Conservation (phyloP, 2,113 vertebrate species). For the Caranx ignobilis region DNA sequence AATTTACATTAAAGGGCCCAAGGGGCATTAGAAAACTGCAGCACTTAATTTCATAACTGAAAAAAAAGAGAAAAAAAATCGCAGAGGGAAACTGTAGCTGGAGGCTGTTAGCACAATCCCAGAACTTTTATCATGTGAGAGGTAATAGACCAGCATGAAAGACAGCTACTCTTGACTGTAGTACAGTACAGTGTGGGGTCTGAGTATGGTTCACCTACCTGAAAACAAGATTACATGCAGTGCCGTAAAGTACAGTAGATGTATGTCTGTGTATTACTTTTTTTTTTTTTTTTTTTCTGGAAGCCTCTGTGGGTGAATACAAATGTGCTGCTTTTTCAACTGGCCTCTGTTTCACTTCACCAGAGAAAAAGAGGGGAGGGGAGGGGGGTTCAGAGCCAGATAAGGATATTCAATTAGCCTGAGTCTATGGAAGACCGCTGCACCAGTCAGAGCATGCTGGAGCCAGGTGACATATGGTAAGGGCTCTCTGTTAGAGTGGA, state of each 20-base stretch:
- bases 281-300: conserved; percentile 1
- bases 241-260: conserved; percentile 24
- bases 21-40: conserved; percentile 68
- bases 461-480: conserved; percentile 56
- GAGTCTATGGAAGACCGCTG: conserved; percentile 40
- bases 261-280: background rate
- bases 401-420: conserved; percentile 78
- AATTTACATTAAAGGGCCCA: conserved; percentile 76
- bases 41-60: conserved; percentile 72
- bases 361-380: conserved; percentile 50
- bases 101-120: conserved; percentile 64
- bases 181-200: conserved; percentile 22
- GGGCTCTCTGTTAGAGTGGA: conserved; percentile 51
- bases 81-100: conserved; percentile 48
- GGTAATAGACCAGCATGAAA: conserved; percentile 33
- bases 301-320: conserved; percentile 46
- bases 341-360: conserved; percentile 59
- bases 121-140: conserved; percentile 65
- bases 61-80: conserved; percentile 45
- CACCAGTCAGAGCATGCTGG: conserved; percentile 36
- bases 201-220: conserved; percentile 42
- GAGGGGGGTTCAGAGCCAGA: conserved; percentile 58
- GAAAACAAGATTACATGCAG: conserved; percentile 33
- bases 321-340: conserved; percentile 54
- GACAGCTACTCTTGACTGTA: conserved; percentile 19